Base-by-base conservation (phyloP, 2,888 invertebrate genomes). In the Perdita meconis region DNA sequence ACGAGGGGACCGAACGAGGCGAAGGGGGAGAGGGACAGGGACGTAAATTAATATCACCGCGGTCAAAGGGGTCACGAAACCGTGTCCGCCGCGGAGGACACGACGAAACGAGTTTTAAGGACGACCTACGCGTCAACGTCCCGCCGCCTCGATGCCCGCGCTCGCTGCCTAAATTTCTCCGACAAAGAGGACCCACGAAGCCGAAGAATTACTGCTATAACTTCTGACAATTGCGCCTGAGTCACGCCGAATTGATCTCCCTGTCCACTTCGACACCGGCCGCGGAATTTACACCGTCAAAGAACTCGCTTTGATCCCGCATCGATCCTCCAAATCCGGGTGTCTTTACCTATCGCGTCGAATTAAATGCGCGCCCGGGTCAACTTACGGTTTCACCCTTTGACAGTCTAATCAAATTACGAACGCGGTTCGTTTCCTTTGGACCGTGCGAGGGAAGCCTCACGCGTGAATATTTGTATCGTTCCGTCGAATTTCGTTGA, bases 171-270 rank as follows among this genome's bases (percentile, higher is more conserved):
- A 72, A 79, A 82, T 59, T 66, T 34, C 44, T 12, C 75, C 68
- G 66, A 81, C 78, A 70, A 78, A 61, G 66, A 55, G 34, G 44
- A 12, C 55, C n/a, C 24, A 13, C 44, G 59, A 34, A 59, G 42
- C 59, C 66, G 65, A 69, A 60, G 67, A 74, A 82, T 83, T 80
- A 80, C 80, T 73, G 70, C 69, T 55, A 42, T 60, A 30, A 73
- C 60, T 64, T 73, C 69, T 22, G 60, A 67, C 77, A 73, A 73
- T 80, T 73, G 64, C 30, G 42, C 22, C 61, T 66, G 74, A 57
- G 69, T 68, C 63, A 64, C 67, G 80, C 44, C 59, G 47, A 73
- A 80, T 73, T 82, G 53, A 59, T 3, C 47, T 60, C 38, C 47
- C 38, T 19, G 56, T 16, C 24, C 38, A 10, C 12, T n/a, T 34